These are phyloP conservation scores for Palythoa caribaeorum DNA, from an alignment of 92 coral and sea anemone genomes.

Conservation along the genomic window DNA sequence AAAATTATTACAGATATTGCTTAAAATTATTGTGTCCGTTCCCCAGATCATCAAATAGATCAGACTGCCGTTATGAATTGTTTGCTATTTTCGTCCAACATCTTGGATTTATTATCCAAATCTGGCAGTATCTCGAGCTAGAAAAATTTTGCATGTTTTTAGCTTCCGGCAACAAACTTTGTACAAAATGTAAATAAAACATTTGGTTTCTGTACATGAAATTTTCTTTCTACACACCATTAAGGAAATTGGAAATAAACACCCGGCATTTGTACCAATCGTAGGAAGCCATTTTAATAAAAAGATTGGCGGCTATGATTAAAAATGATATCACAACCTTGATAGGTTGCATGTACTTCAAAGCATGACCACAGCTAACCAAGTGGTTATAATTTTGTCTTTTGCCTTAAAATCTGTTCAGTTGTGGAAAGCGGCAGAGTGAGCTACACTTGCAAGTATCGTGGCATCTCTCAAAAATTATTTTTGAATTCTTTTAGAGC, in stretches of 20 bases:
- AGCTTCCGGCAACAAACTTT: slow-evolving; percentile 12
- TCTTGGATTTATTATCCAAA: neutral
- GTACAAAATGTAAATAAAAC: slow-evolving; percentile 36
- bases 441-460: neutral
- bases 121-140: neutral
- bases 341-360: slow-evolving; percentile 36
- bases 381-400: neutral
- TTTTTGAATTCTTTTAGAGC: neutral
- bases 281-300: neutral
- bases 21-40: neutral
- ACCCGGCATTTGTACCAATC: slow-evolving; percentile 24
- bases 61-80: neutral
- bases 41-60: neutral
- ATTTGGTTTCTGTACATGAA: slow-evolving; percentile 32
- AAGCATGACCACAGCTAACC: slow-evolving; percentile 16
- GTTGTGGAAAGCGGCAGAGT: slow-evolving; percentile 18
- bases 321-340: slow-evolving; percentile 22
- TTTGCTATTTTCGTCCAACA: neutral
- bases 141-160: neutral
- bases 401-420: slow-evolving; percentile 24
- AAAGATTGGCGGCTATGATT: slow-evolving; percentile 35
- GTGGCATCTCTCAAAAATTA: neutral
- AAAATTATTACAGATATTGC: neutral
- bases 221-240: slow-evolving; percentile 29
- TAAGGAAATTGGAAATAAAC: slow-evolving; percentile 3